Evolutionary conservation across 1,140 invertebrate genomes (phyloP).

Genomic region (Xylocopa sonorina): DNA sequence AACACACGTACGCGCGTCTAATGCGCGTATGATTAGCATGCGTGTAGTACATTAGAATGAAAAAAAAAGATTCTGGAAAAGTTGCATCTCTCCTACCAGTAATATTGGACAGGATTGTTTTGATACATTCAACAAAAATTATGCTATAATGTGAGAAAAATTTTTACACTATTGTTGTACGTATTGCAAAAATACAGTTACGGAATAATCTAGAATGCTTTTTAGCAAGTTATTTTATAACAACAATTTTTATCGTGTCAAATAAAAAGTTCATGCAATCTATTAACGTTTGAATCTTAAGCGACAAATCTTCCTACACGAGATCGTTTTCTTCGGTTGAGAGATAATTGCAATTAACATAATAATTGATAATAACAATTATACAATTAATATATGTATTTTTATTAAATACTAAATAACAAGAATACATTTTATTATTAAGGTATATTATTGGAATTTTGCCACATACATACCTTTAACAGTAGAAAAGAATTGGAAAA

Average conservation of each 20-base stretch:
- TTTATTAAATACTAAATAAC: constrained; percentile 43
- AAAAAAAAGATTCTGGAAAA: background rate
- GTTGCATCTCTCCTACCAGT: background rate
- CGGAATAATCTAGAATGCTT: constrained; percentile 20
- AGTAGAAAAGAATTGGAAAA: background rate
- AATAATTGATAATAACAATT: background rate
- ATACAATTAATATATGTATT: constrained; percentile 23
- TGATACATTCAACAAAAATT: constrained; percentile 4
- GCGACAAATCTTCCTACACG: too few relatives aligned
- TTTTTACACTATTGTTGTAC: constrained; percentile 6
- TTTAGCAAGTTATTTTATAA: constrained; percentile 52
- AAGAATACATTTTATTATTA: constrained; percentile 31
- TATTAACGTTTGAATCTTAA: constrained; percentile 1
- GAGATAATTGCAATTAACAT: background rate
- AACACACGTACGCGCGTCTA: background rate
- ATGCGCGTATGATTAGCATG: background rate
- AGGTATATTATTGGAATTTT: constrained; percentile 7
- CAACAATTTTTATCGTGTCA: constrained; percentile 13
- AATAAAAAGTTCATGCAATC: constrained; percentile 34
- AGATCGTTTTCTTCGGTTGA: background rate
- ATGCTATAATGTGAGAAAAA: background rate
- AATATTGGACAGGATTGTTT: constrained; percentile 11
- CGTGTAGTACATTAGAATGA: background rate
- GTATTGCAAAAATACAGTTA: constrained; percentile 34
- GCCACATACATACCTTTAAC: background rate